Percentiles rank a stretch among this genome's conserved stretches.
Evolutionary conservation across 2,888 invertebrate genomes (phyloP).

Genomic region (Drosophila multiciliata): DNA sequence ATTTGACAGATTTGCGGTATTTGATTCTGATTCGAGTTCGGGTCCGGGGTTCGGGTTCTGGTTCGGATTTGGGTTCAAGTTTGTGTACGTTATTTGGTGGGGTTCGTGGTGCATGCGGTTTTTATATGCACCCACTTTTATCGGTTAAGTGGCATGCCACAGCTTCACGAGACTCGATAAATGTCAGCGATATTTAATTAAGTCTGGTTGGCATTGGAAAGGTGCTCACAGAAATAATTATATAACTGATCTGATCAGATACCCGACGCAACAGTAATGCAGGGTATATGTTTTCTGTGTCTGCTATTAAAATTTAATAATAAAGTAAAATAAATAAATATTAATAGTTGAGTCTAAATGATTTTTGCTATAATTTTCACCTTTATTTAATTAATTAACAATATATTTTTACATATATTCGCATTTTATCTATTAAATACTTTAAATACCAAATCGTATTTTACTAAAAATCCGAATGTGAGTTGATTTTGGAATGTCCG

Average conservation of each 20-base stretch:
- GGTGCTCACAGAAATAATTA: slow-evolving; percentile 30
- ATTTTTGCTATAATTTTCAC: background rate
- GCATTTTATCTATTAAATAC: too few relatives aligned
- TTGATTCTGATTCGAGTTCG: slow-evolving; percentile 49
- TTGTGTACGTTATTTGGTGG: slow-evolving; percentile 6
- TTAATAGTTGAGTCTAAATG: background rate
- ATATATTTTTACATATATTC: too few relatives aligned
- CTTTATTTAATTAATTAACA: too few relatives aligned
- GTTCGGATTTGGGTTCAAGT: slow-evolving; percentile 5
- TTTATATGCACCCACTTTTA: slow-evolving; percentile 64
- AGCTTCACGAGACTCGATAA: slow-evolving; percentile 77
- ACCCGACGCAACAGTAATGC: background rate
- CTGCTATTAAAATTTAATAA: background rate
- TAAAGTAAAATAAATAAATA: background rate
- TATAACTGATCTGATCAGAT: slow-evolving; percentile 26
- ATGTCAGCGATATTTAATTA: slow-evolving; percentile 80
- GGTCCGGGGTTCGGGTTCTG: slow-evolving; percentile 1
- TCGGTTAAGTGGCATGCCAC: slow-evolving; percentile 74
- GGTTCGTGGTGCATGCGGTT: slow-evolving; percentile 24
- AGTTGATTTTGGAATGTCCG: slow-evolving; percentile 16
- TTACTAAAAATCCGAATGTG: slow-evolving; percentile 20
- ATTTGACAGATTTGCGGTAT: slow-evolving; percentile 73
- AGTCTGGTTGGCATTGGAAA: slow-evolving; percentile 57
- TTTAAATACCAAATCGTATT: slow-evolving; percentile 21
- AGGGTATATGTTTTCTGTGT: slow-evolving; percentile 1